Evolutionary conservation across 1,140 invertebrate species (phyloP).

Genomic region (Neodiprion lecontei): DNA sequence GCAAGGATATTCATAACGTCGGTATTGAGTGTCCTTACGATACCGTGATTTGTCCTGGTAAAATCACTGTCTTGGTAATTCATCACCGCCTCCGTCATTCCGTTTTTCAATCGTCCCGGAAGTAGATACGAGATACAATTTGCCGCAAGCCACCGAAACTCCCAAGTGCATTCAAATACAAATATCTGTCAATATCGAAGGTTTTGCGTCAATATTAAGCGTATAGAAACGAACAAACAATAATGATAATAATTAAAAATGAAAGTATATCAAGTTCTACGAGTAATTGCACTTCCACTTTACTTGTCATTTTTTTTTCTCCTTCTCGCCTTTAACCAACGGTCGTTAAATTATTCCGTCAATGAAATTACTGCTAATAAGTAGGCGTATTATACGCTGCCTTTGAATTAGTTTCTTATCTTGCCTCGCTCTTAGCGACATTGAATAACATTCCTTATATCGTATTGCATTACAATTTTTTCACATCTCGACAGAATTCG

Average conservation of each 20-base stretch:
- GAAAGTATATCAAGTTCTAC: too few species aligned
- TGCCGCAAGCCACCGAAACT: too few species aligned
- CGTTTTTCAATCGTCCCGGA: background rate
- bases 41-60: background rate
- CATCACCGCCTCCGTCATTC: background rate
- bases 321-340: constrained; percentile 30
- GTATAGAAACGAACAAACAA: too few species aligned
- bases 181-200: background rate
- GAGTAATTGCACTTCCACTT: too few species aligned
- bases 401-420: too few species aligned
- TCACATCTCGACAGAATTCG: too few species aligned
- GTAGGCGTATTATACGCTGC: too few species aligned
- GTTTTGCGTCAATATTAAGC: background rate
- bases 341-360: constrained; percentile 14
- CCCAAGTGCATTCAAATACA: background rate
- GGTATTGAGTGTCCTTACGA: background rate
- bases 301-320: background rate
- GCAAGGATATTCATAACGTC: constrained; percentile 35
- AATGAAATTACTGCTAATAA: background rate
- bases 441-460: too few species aligned
- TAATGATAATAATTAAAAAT: too few species aligned
- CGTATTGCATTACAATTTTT: too few species aligned
- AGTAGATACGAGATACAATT: background rate
- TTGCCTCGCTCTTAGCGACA: too few species aligned
- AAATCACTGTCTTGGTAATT: background rate